Evolutionary conservation across 2,797 vertebrate genomes (phyloP), one percentile per base, ranked within the genome.

Genomic region (Clarias laeviceps): DNA sequence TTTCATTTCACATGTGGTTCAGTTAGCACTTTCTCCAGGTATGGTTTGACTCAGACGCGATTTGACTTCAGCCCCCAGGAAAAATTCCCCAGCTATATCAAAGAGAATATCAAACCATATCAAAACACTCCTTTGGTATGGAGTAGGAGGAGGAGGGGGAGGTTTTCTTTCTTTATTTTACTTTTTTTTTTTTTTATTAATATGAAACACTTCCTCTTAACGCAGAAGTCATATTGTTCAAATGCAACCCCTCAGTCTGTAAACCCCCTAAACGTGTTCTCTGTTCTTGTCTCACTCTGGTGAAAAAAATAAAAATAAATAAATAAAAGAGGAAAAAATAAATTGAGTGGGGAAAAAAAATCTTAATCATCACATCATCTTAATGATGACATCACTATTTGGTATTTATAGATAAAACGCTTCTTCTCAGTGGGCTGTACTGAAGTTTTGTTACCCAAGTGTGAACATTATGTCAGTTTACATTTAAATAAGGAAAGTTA

Each of bases 11-110:
- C 64, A 69, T 91, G 90, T 70, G 84, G 88, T 90, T 91, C 56
- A 62, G 54, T 59, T 76, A 12, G 57, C 65, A 91, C 89, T 92
- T 92, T 93, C 91, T 91, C 87, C 80, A 2, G 85, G 80, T 54
- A n/a, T 34, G 5, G 82, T 88, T 87, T 92, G 91, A 93, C 69
- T 92, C 91, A 92, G 15, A 12, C 0, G 22, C 18, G 3, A 40
- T 84, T 24, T 61, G 81, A 81, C 80, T 70, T 85, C 34, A 85
- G 66, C 85, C 84, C 74, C 66, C 82, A 56, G 29, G 64, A 83
- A 87, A 89, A 88, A 89, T 62, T 77, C 57, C 84, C 87, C 87
- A 64, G 74, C 17, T 29, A 65, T 74, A 80, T 84, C 82, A 87
- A 80, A 84, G 76, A 14, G 1, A 84, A 88, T 83, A 88, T 85